Evolutionary conservation across 2,888 invertebrate genomes (phyloP), one percentile per base, ranked within the genome.

Genomic region (Cyclophora punctaria): DNA sequence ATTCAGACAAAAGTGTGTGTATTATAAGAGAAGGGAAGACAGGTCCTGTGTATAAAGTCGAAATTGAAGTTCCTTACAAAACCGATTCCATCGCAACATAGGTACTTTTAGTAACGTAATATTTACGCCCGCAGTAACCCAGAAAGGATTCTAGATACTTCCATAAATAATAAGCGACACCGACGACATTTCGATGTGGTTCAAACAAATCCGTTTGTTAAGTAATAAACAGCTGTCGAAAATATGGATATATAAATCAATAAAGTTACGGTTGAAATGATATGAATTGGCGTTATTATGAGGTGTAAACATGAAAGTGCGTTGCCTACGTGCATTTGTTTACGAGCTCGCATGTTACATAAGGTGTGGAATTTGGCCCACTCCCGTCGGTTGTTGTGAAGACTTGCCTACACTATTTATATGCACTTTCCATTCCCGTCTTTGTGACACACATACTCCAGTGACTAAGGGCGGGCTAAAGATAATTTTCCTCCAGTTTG

Each of bases 351-450:
- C 70, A 52, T 20, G 73, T 83, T 83, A 78, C 79, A 80, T 83
- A 72, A 72, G 69, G 64, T 65, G 63, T 58, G 64, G 69, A 81
- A 84, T 76, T 65, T 71, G 75, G 71, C 73, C 74, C 73, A 76
- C 71, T 74, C 70, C 64, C 66, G 67, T 60, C 64, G 72, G 73
- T 72, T 70, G 67, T 67, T 56, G 49, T 49, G 50, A 50, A 43
- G 49, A 50, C 45, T 51, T 44, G 44, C 44, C 42, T 44, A 63
- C 66, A 75, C 79, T 80, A 82, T 84, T 83, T 81, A 83, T 83
- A 81, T 67, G 68, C 77, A 76, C 77, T 80, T 82, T 82, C 79
- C 80, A 78, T 79, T 77, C 75, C 71, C 66, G 74, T 69, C 73
- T 69, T 67, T 71, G 77, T 80, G 80, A 81, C 83, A 82, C 79